A percentile compares a stretch with the other conserved stretches of the same genome.
Conservation (phyloP, 2,797 vertebrate species). For the Enteromius thamalakanensis region DNA sequence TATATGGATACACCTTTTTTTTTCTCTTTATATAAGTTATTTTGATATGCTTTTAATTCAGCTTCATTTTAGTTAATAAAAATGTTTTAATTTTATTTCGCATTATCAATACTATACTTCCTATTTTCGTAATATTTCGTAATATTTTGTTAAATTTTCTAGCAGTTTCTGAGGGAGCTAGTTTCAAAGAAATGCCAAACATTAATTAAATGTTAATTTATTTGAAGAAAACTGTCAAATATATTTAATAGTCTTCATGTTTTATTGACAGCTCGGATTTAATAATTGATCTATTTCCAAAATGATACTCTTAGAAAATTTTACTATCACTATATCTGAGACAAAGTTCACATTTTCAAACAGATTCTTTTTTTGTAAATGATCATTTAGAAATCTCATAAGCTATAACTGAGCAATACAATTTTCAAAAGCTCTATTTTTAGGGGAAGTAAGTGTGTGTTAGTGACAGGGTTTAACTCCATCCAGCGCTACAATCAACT, state of each 20-base stretch:
- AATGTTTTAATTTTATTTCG: background rate
- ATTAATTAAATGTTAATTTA: no score
- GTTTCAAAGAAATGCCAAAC: no score
- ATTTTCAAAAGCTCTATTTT: background rate
- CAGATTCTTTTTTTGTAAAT: background rate
- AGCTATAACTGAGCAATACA: background rate
- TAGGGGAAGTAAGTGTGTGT: conserved; percentile 15
- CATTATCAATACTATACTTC: no score
- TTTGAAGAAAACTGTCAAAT: background rate
- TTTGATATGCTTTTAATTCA: background rate
- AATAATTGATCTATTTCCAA: background rate
- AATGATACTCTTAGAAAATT: background rate
- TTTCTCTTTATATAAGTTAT: background rate
- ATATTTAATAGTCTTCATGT: background rate
- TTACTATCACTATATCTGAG: background rate
- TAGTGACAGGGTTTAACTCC: conserved; percentile 33
- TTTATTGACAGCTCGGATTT: background rate
- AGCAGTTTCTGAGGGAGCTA: background rate
- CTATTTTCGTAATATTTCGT: background rate
- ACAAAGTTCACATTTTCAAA: background rate
- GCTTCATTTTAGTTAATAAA: background rate
- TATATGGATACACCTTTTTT: background rate
- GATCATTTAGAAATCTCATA: background rate
- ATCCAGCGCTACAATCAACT: conserved; percentile 11
- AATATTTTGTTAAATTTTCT: background rate